These are phyloP conservation scores for Acholoe squamosa DNA, from an alignment of 2,888 invertebrate species.

Conservation along the genomic window DNA sequence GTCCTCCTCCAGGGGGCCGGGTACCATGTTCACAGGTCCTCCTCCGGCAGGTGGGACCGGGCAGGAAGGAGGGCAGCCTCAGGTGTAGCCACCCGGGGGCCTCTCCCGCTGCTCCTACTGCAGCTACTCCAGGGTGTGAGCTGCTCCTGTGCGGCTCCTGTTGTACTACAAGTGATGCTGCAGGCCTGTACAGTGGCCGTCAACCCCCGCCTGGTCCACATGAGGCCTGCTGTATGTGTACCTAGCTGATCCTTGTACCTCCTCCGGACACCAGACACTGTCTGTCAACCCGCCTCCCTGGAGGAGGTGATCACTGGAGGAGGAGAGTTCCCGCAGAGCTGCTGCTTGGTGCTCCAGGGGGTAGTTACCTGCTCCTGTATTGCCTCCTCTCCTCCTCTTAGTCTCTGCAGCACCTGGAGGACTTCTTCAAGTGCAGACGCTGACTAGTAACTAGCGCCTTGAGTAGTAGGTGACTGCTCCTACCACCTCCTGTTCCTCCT, in stretches of 20 bases:
- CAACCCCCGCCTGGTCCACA: too few species aligned
- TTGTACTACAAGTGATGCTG: neutral
- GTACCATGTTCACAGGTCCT: neutral
- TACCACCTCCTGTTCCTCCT: neutral
- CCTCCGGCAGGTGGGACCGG: neutral
- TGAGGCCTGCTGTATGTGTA: too few species aligned
- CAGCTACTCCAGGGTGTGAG: neutral
- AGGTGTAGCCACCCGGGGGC: neutral
- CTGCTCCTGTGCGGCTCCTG: neutral
- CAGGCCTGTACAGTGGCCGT: too few species aligned
- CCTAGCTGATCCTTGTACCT: too few species aligned
- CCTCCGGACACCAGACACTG: too few species aligned
- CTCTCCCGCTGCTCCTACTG: neutral
- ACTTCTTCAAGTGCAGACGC: too few species aligned
- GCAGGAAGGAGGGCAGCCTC: neutral
- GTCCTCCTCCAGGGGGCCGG: slow-evolving; percentile 33
- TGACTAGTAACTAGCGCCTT: neutral
- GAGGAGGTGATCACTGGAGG: too few species aligned
- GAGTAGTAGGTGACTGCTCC: neutral
- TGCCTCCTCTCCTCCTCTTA: neutral
- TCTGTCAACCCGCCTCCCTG: too few species aligned
- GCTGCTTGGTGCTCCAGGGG: too few species aligned
- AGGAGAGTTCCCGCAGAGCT: too few species aligned
- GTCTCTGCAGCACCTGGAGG: neutral
- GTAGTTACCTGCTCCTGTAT: neutral